Evolutionary conservation across 2,113 vertebrate species (phyloP).

Genomic region (Sturnus vulgaris): DNA sequence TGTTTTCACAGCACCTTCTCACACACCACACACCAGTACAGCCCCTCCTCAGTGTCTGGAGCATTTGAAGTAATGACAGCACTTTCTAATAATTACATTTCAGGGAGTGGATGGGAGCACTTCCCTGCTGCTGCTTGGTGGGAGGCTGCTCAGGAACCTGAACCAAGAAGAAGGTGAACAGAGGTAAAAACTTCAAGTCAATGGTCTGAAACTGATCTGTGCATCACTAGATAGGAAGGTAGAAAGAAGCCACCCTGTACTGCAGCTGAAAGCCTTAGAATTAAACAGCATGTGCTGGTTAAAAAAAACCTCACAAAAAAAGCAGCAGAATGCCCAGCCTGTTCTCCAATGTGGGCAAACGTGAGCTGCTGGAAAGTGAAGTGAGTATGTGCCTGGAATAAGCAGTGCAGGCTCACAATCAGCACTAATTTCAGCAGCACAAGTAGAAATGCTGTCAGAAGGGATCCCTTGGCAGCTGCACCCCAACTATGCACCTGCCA

Average conservation of each 20-base stretch:
- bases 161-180: not conserved
- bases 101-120: not conserved
- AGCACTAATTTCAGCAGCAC: not conserved
- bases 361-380: not conserved
- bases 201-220: not conserved
- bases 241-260: not conserved
- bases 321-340: not conserved
- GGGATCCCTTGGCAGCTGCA: not conserved
- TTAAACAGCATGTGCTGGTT: not conserved
- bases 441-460: not conserved
- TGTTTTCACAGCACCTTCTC: not conserved
- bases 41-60: not conserved
- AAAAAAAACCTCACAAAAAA: not conserved
- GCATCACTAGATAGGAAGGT: not conserved
- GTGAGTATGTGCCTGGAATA: conserved; percentile 19
- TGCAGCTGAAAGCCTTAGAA: not conserved
- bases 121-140: not conserved
- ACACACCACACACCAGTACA: not conserved
- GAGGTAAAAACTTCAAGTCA: not conserved
- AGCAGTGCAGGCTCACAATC: not conserved
- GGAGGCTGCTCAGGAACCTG: not conserved
- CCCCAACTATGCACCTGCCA: not conserved
- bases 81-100: not conserved
- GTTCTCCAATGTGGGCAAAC: conserved; percentile 35
- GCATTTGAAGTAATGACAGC: not conserved